Percentiles rank a stretch among this genome's conserved stretches.
phyloP scores from a whole-genome alignment of 2,797 vertebrate genomes.

The Miichthys miiuy region DNA sequence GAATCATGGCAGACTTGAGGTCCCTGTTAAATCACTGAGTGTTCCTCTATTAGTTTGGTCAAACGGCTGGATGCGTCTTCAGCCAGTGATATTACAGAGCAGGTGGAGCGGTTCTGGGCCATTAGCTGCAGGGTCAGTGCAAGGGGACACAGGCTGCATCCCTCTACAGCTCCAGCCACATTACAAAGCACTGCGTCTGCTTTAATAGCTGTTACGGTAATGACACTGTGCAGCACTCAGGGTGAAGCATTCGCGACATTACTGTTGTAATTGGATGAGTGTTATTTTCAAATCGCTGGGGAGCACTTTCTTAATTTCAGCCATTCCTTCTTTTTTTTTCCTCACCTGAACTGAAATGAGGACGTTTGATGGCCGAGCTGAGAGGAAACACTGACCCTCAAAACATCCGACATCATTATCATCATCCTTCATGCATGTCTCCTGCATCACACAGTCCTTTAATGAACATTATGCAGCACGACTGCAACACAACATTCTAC shows the following conservation, averaged over 20 bases:
- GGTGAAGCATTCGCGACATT: conserved; percentile 59
- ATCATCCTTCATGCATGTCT: conserved; percentile 5
- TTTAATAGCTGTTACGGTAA: conserved; percentile 65
- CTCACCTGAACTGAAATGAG: conserved; percentile 38
- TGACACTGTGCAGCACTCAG: conserved; percentile 57
- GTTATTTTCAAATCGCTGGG: conserved; percentile 65
- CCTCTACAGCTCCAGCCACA: conserved; percentile 29
- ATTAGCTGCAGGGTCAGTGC: conserved; percentile 71
- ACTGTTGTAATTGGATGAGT: conserved; percentile 67
- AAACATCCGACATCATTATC: conserved; percentile 14
- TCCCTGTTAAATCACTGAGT: conserved; percentile 49
- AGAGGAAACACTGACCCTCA: conserved; percentile 24
- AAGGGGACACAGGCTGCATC: conserved; percentile 56
- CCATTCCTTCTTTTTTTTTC: conserved; percentile 37
- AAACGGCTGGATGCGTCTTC: conserved; percentile 60
- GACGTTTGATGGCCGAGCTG: conserved; percentile 23
- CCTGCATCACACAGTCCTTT: background rate
- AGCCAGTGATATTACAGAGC: conserved; percentile 66
- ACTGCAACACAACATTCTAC: background rate
- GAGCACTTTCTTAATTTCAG: conserved; percentile 59
- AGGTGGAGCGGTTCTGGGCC: conserved; percentile 77
- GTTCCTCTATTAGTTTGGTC: conserved; percentile 69
- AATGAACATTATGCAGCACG: background rate
- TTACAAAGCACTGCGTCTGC: conserved; percentile 55
- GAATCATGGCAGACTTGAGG: conserved; percentile 4